Conservation (phyloP, 2,797 vertebrate genomes). For the Gymnopithys bicolor region DNA sequence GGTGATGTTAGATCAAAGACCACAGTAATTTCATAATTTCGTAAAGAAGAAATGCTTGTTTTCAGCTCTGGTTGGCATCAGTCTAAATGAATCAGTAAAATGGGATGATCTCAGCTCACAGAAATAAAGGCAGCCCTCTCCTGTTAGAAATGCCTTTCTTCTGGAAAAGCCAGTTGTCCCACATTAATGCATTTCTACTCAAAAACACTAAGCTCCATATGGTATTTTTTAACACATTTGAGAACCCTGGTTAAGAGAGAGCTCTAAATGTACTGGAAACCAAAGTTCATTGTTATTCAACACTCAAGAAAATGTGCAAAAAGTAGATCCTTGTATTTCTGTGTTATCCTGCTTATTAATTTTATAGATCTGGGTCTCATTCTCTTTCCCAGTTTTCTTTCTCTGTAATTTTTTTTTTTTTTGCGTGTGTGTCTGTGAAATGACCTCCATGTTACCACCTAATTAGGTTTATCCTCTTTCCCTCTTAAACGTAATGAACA, state of each 20-base stretch:
- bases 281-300: slow-evolving; percentile 35
- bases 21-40: slow-evolving; percentile 55
- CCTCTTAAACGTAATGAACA: background rate
- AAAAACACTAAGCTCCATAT: slow-evolving; percentile 41
- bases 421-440: background rate
- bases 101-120: slow-evolving; percentile 56
- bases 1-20: slow-evolving; percentile 68
- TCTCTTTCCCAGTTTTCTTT: background rate
- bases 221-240: slow-evolving; percentile 57
- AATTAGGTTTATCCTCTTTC: background rate
- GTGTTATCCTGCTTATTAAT: background rate
- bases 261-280: slow-evolving; percentile 43
- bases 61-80: slow-evolving; percentile 47
- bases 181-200: slow-evolving; percentile 60
- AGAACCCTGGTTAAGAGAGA: slow-evolving; percentile 18
- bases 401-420: background rate
- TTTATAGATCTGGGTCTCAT: background rate
- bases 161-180: slow-evolving; percentile 53
- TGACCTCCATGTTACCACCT: background rate
- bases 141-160: slow-evolving; percentile 63
- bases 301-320: background rate
- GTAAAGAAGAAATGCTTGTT: slow-evolving; percentile 56
- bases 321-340: slow-evolving; percentile 1
- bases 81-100: slow-evolving; percentile 71
- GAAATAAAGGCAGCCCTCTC: slow-evolving; percentile 61